Base-by-base conservation (phyloP, 2,113 vertebrate species). In the Bambusicola thoracicus region DNA sequence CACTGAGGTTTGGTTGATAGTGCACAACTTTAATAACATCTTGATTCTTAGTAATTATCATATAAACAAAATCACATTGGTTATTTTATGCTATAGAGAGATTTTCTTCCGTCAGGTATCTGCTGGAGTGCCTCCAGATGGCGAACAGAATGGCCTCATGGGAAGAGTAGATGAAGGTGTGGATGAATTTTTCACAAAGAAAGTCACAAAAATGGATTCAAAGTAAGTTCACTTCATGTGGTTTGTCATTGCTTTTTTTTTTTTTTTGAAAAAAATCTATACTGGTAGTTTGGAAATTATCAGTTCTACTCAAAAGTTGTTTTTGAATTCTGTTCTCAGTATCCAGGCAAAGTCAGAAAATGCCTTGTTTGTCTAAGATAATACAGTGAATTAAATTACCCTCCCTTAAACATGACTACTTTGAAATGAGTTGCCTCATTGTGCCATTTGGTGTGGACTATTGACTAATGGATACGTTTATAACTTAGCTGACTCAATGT, bases 101-200 rank as follows among this genome's bases (percentile, higher is more conserved):
- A 59, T 95, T 95, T 81, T 93, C 40, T 94, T 97, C 86, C 97
- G 97, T 94, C 97, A 99, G 98, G 97, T 98, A 68, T 98, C 93
- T 89, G 97, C 96, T 58, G 90, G 97, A 81, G 93, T 97, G 32
- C 95, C 98, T 73, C 98, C 98, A 44, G 99, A 99, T 21, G 99
- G 99, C 19, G 99, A 99, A 73, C 99, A 99, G 97, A 99, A 99
- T 10, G 99, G 99, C 85, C 98, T 99, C 41, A 99, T 99, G 98
- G 98, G 98, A 81, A 98, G 99, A 94, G 99, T 99, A 81, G 99
- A 99, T 89, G 99, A 99, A 97, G 99, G 99, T 2, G 99, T 99
- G 40, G 99, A 99, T 89, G 99, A 99, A 96, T 99, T 99, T 97
- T 99, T 99, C 96, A 99, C 98, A 46, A 99, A 99, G 97, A 99